Base-by-base conservation (phyloP, 1,140 invertebrate genomes). In the Aricia agestis region DNA sequence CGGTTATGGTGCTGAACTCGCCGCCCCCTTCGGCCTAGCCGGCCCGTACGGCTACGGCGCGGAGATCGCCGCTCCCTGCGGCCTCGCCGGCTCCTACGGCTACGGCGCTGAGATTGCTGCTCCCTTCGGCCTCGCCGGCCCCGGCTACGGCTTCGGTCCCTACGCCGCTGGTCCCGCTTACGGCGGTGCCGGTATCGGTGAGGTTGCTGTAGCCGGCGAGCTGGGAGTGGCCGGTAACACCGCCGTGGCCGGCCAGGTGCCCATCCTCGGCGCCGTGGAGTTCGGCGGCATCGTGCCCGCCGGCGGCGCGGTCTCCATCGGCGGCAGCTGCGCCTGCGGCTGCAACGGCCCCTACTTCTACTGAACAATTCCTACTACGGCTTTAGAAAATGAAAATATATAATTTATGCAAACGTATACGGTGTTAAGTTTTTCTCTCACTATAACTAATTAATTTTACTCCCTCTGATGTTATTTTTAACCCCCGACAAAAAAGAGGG, bases 301-400 rank as follows among this genome's bases (percentile, higher is more conserved):
- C 41, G 72, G 57, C 67, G 78, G 78, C 6, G 25, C 71, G 7
- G 74, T 78, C n/a, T 61, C 74, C 69, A 80, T 80, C 19, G 42
- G 69, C 9, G 78, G 78, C 11, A 73, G 63, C n/a, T 77, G 78
- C 66, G 78, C 71, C 9, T 77, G 76, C 65, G 72, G 72, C 32
- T 67, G 61, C 41, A 41, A 15, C 6, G 42, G 31, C 1, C 65
- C 36, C 2, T 36, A 36, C 36, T 36, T 36, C 36, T 36, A 36
- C 36, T 36, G 7, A 36, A 36, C 36, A 36, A 2, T 36, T 36
- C 36, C 36, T 2, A 9, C 36, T 36, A 36, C 36, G 36, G 36
- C 5, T 36, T 36, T 36, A 36, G 36, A 9, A 36, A 36, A 36
- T 9, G 36, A 36, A 36, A 36, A 36, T 36, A 36, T 36, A 36